Conservation (phyloP, 2,113 vertebrate species). For the Alligator sinensis region DNA sequence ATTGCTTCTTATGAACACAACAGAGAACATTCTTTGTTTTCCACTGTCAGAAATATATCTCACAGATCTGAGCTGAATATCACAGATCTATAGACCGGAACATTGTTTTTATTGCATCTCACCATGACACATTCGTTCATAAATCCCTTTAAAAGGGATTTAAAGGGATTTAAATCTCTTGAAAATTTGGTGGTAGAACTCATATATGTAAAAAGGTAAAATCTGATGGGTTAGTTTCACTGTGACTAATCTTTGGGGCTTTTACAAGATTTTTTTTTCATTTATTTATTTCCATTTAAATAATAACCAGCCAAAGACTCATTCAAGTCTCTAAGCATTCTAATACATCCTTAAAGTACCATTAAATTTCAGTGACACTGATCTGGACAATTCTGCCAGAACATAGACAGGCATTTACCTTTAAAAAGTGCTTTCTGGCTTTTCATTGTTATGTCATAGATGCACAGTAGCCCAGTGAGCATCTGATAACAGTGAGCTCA, state of each 20-base stretch:
- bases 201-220: background rate
- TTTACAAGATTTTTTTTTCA: background rate
- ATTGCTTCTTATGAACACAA: background rate
- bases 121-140: background rate
- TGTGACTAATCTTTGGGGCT: background rate
- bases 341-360: background rate
- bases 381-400: background rate
- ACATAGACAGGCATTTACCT: background rate
- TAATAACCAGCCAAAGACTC: background rate
- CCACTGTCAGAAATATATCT: background rate
- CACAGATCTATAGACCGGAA: background rate
- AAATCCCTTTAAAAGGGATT: too few relatives aligned
- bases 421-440: background rate
- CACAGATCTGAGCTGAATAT: background rate
- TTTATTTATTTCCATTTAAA: background rate
- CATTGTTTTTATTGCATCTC: background rate
- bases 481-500: too few relatives aligned
- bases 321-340: background rate
- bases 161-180: background rate
- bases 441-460: background rate
- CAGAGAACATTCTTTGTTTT: background rate
- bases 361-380: background rate
- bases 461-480: too few relatives aligned
- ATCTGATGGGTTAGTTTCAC: background rate
- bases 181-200: background rate